Evolutionary conservation across 2,797 vertebrate species (phyloP).

Genomic region (Taenioides sp.): DNA sequence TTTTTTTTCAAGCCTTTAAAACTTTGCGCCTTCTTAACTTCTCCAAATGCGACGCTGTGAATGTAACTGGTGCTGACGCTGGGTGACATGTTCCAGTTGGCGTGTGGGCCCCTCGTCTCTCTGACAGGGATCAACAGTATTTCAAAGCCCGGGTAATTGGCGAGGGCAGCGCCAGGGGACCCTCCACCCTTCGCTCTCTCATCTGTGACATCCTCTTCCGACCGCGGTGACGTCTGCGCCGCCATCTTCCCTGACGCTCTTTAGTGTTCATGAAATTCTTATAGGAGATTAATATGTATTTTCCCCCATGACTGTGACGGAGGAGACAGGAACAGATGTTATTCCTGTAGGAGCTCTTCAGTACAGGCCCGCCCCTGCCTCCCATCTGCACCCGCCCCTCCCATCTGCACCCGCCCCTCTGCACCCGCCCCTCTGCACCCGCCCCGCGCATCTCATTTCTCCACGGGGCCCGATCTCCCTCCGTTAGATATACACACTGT

Average conservation of each 20-base stretch:
- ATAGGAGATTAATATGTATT: constrained; percentile 77
- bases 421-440: constrained; percentile 11
- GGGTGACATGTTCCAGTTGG: constrained; percentile 55
- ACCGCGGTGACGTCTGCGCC: constrained; percentile 52
- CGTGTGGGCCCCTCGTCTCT: constrained; percentile 32
- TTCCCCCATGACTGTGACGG: constrained; percentile 57
- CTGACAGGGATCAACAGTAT: constrained; percentile 38
- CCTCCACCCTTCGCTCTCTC: constrained; percentile 51
- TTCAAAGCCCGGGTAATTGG: constrained; percentile 58
- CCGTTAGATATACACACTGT: background rate
- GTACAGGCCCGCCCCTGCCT: constrained; percentile 12
- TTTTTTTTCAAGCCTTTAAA: background rate
- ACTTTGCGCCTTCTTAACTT: constrained; percentile 1
- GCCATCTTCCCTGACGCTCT: constrained; percentile 68
- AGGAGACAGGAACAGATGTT: constrained; percentile 73
- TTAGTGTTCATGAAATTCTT: constrained; percentile 79
- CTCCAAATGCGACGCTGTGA: constrained; percentile 16
- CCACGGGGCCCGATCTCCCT: constrained; percentile 19
- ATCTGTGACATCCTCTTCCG: constrained; percentile 69
- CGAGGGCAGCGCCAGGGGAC: constrained; percentile 63
- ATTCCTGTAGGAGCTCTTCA: constrained; percentile 65
- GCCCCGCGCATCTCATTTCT: constrained; percentile 63
- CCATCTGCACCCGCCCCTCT: constrained; percentile 8
- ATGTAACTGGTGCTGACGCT: constrained; percentile 28
- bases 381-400: constrained; percentile 35